A percentile compares a stretch with the other conserved stretches of the same genome.
Evolutionary conservation across 2,113 vertebrate species (phyloP).

Genomic region (human (Homo sapiens)): GRCh38 chr20:59804501-59805000

Average conservation of each 20-base stretch:
- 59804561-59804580: background rate
- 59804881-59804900: background rate
- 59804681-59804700: background rate
- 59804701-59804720: background rate
- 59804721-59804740: background rate
- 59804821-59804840: fast-evolving
- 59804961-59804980: fast-evolving
- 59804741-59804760: background rate
- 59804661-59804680: background rate
- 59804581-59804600: background rate
- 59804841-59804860: fast-evolving
- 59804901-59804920: background rate
- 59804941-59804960: background rate
- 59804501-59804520: background rate
- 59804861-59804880: background rate
- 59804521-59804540: background rate
- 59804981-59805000: background rate
- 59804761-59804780: background rate
- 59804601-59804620: background rate
- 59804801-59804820: background rate
- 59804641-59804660: background rate
- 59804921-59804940: fast-evolving
- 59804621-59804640: background rate
- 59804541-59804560: background rate
- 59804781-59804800: background rate